Base-by-base conservation (phyloP, 2,113 vertebrate genomes). In the Neodontobutis hainanensis region DNA sequence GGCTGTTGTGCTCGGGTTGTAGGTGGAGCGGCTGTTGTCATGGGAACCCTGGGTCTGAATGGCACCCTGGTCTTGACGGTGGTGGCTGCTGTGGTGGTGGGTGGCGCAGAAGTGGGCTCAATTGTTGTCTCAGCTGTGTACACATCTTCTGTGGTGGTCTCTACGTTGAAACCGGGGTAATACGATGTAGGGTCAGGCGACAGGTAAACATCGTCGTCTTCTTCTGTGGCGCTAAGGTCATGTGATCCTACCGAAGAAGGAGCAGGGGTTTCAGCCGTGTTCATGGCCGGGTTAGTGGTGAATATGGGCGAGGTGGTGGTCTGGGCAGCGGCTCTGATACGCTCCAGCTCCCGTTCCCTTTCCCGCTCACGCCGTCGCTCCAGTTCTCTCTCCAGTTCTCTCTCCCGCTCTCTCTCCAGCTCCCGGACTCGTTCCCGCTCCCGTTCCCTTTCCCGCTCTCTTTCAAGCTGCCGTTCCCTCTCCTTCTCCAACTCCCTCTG, bases 131-230 rank as follows among this genome's bases (percentile, higher is more conserved):
- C 76, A 40, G 63, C 19, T 44, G 83, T 82, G 73, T 71, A 15
- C 7, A 9, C 48, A 68, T 88, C 83, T 11, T 86, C 81, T 46
- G 81, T 80, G 70, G 84, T 85, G 67, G 64, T 62, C 5, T 90
- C 87, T 7, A 68, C 6, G 6, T 76, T 59, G 14, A 70, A 71
- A 14, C 65, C 76, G 0, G 79, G 62, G 62, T 55, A 74, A 2
- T 56, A 48, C 0, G 65, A 61, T 11, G 83, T 85, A n/a, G 86
- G 69, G 12, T 91, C 90, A 1, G 85, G 73, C 0, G 91, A 85
- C 63, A 92, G 84, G 76, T 87, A 92, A 36, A 92, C 74, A 4
- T 92, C 90, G 15, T 89, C 87, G 0, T 90, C 91, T 70, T 91
- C 90, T 49, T 90, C 85, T 36, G 81, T 81, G 77, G 81, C 74